These are phyloP conservation scores for Oreortyx pictus DNA, from an alignment of 2,797 vertebrate species.

Conservation along the genomic window DNA sequence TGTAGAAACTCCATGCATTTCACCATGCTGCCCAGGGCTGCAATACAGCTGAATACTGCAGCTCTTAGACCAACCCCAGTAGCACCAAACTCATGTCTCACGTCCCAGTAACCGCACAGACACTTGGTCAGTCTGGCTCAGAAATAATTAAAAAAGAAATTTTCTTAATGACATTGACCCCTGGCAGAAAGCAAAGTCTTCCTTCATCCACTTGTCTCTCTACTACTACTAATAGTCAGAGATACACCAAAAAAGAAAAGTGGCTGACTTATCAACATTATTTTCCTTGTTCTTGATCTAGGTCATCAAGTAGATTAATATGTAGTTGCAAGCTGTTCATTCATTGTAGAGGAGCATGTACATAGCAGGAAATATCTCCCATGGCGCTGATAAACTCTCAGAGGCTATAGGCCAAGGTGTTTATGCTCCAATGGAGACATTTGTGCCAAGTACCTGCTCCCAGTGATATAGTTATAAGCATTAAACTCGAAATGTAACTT, in stretches of 20 bases:
- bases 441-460: constrained; percentile 77
- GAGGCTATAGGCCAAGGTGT: constrained; percentile 79
- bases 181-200: constrained; percentile 27
- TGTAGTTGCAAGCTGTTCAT: constrained; percentile 77
- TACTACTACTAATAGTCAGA: not conserved
- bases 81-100: not conserved
- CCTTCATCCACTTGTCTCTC: constrained; percentile 13
- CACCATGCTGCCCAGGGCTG: not conserved
- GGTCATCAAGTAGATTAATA: constrained; percentile 78
- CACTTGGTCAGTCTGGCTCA: not conserved
- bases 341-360: constrained; percentile 67
- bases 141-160: constrained; percentile 47
- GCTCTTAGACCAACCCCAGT: not conserved
- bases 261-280: constrained; percentile 65
- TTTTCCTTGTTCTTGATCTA: constrained; percentile 73
- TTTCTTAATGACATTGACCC: constrained; percentile 15
- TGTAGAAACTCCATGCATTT: not conserved
- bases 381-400: constrained; percentile 76
- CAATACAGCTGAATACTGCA: not conserved
- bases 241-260: constrained; percentile 37
- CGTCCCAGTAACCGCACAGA: not conserved
- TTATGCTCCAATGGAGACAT: constrained; percentile 76
- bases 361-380: constrained; percentile 74
- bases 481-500: constrained; percentile 73
- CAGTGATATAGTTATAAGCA: constrained; percentile 77